Evolutionary conservation across 2,113 vertebrate genomes (phyloP).

Genomic region (Poeciliopsis retropinna): DNA sequence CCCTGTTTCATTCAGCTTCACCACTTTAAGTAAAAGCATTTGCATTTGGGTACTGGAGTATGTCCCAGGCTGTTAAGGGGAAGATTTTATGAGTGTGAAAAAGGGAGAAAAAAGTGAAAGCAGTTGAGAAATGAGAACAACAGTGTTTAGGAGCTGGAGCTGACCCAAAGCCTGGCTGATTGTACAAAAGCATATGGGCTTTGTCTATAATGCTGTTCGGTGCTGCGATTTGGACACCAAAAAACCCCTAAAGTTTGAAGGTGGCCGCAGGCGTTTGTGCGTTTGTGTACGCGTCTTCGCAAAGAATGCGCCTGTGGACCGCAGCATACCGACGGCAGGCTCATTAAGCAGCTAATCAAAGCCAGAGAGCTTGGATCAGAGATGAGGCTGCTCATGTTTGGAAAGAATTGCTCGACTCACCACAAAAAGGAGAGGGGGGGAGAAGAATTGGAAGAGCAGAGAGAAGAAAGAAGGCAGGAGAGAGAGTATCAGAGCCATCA

Average conservation of each 20-base stretch:
- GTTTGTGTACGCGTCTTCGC: conserved; percentile 20
- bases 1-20: conserved; percentile 49
- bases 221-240: conserved; percentile 48
- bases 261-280: conserved; percentile 8
- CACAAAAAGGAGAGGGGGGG: conserved; percentile 65
- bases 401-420: conserved; percentile 80
- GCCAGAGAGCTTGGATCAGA: conserved; percentile 78
- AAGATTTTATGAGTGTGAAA: conserved; percentile 55
- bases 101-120: conserved; percentile 35
- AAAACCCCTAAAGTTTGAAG: conserved; percentile 23
- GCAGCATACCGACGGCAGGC: conserved; percentile 77
- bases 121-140: conserved; percentile 25
- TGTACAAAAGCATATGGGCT: conserved; percentile 68
- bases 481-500: conserved; percentile 63
- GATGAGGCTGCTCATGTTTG: conserved; percentile 80
- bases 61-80: conserved; percentile 33
- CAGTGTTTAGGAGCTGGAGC: conserved; percentile 49
- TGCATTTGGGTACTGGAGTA: conserved; percentile 31
- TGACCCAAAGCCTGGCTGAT: conserved; percentile 59
- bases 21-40: conserved; percentile 50
- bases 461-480: conserved; percentile 58
- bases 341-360: conserved; percentile 83
- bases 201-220: conserved; percentile 72
- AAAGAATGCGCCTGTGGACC: conserved; percentile 46
- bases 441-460: conserved; percentile 57